phyloP scores from a whole-genome alignment of 2,797 vertebrate species.

The Argya squamiceps region DNA sequence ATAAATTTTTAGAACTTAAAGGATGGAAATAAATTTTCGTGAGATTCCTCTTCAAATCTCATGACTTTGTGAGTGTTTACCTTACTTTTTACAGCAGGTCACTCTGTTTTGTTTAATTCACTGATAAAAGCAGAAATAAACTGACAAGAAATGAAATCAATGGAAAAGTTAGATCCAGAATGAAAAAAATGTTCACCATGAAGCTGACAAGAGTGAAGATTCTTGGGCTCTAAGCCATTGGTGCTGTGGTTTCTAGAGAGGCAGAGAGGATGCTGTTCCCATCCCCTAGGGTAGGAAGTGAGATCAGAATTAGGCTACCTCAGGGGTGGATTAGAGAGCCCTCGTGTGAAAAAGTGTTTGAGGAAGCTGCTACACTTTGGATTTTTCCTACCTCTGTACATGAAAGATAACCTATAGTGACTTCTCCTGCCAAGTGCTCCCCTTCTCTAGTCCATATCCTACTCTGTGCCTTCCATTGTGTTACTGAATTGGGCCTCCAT shows the following conservation, averaged over 20 bases:
- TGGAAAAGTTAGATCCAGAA: background rate
- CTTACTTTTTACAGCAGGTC: background rate
- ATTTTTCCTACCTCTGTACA: background rate
- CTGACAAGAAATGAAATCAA: background rate
- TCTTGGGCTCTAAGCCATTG: rapidly evolving
- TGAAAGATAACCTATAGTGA: background rate
- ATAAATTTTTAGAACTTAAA: background rate
- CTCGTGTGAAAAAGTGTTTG: background rate
- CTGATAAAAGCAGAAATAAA: background rate
- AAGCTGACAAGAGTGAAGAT: background rate
- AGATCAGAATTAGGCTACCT: background rate
- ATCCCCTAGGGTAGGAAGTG: background rate
- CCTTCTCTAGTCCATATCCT: background rate
- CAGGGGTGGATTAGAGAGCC: background rate
- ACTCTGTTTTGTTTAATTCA: background rate
- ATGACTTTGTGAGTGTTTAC: background rate
- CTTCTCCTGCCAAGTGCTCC: background rate
- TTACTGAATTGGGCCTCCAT: background rate
- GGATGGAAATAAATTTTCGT: background rate
- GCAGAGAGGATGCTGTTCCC: background rate
- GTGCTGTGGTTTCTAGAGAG: background rate
- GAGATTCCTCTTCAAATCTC: background rate
- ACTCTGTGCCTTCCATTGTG: background rate
- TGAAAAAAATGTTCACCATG: background rate
- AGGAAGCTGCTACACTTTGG: background rate